Evolutionary conservation across 2,113 vertebrate species (phyloP), one percentile per base, ranked within the genome.

Genomic region (Ictidomys tridecemlineatus): DNA sequence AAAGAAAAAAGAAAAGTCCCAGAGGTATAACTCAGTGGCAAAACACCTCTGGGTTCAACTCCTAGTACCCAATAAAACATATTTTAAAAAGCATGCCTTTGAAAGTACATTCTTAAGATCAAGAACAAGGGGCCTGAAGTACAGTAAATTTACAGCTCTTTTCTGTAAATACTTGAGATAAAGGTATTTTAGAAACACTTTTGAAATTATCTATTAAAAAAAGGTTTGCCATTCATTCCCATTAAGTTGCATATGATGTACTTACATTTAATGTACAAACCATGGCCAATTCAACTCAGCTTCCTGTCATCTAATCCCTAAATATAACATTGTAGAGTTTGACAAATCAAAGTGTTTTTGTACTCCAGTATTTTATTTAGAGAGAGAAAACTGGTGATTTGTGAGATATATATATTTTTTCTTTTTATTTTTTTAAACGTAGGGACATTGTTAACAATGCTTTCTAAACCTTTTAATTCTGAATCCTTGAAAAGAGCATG

Each of bases 281-380:
- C 91, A 61, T 20, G 20, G 39, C 30, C 76, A 94, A 80, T 89
- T 85, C n/a, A 83, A 78, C 63, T 88, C 37, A 92, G 65, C 42
- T 85, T 22, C 69, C 65, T 58, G 32, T 0, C 42, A 74, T 45
- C 32, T 88, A 85, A 91, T 45, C 18, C 34, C n/a, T 85, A 91
- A 74, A 88, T 48, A 53, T 22, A 51, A 30, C 5, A 69, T 73
- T 34, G 51, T 1, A 85, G 4, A 63, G 16, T 28, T 61, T 93
- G 4, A 85, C 39, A 73, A 9, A 4, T 37, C 45, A 85, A 83
- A 73, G 10, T 63, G 24, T 63, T 61, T 61, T 22, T 45, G 84
- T 93, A 80, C 14, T 80, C 11, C 7, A 85, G 11, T 16, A 93
- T 89, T 74, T 26, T 76, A 42, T 89, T 88, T 76, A 80, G 74